A percentile compares a stretch with the other conserved stretches of the same genome.
These are phyloP conservation scores for Chromis chromis DNA, from an alignment of 2,797 vertebrate genomes.

Conservation along the genomic window DNA sequence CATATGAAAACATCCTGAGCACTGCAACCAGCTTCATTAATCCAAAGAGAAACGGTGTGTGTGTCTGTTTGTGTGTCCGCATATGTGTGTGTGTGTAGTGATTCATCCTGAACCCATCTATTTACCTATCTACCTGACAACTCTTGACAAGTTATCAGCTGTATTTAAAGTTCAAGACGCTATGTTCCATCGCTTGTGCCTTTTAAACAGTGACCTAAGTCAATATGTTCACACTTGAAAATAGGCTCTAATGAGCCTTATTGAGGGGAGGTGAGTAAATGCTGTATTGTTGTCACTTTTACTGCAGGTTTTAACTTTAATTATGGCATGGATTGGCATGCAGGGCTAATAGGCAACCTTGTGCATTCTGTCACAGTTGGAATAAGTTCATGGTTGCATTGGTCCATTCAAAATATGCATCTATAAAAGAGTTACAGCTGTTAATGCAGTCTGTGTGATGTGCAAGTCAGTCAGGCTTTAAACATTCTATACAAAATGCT, in stretches of 20 bases:
- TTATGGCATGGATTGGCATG: slow-evolving; percentile 46
- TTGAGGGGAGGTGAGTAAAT: slow-evolving; percentile 5
- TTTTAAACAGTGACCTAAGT: slow-evolving; percentile 43
- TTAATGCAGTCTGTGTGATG: too few relatives aligned
- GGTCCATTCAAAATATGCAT: neutral
- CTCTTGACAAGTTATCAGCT: neutral
- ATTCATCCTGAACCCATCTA: neutral
- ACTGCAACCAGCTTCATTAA: slow-evolving; percentile 26
- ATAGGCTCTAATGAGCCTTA: slow-evolving; percentile 35
- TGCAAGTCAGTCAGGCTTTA: too few relatives aligned
- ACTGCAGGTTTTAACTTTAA: slow-evolving; percentile 29
- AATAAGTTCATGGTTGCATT: neutral
- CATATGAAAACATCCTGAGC: slow-evolving; percentile 44
- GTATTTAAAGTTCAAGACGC: slow-evolving; percentile 8
- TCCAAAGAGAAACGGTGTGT: slow-evolving; percentile 1
- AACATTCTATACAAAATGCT: too few relatives aligned
- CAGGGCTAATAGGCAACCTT: slow-evolving; percentile 19
- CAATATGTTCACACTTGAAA: slow-evolving; percentile 37
- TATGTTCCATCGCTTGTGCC: slow-evolving; percentile 29
- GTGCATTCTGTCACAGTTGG: slow-evolving; percentile 2
- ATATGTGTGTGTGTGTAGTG: neutral
- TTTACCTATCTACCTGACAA: neutral
- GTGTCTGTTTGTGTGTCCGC: neutral
- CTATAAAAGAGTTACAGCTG: too few relatives aligned
- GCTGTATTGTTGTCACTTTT: slow-evolving; percentile 24